These are phyloP conservation scores for Eristalinus aeneus DNA, from an alignment of 2,888 invertebrate genomes.

Conservation along the genomic window DNA sequence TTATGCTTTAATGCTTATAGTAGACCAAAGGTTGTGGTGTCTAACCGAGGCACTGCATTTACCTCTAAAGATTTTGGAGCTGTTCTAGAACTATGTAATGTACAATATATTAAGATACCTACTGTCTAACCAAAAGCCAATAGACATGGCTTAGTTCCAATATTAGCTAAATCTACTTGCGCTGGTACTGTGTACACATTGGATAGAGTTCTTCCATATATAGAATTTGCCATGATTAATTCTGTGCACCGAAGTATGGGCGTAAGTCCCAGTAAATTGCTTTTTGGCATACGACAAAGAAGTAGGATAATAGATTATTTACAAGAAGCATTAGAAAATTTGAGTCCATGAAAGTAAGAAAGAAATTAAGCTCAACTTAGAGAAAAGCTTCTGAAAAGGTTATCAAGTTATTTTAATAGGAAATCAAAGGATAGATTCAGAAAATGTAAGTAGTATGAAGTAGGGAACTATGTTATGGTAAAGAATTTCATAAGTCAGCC, in stretches of 20 bases:
- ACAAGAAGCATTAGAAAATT: not conserved
- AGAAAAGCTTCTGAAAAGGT: too few species aligned
- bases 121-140: constrained; percentile 70
- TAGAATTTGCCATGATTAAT: not conserved
- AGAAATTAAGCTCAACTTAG: too few species aligned
- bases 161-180: constrained; percentile 45
- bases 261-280: not conserved
- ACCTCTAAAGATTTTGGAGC: constrained; percentile 4
- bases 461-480: too few species aligned
- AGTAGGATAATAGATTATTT: not conserved
- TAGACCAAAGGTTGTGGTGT: constrained; percentile 1
- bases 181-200: constrained; percentile 12
- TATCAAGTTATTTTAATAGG: too few species aligned
- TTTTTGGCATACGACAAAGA: not conserved
- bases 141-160: constrained; percentile 65
- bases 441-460: too few species aligned
- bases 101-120: constrained; percentile 59
- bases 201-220: too few species aligned
- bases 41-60: constrained; percentile 15
- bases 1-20: constrained; percentile 1
- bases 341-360: not conserved
- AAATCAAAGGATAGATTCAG: too few species aligned
- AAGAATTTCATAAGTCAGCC: too few species aligned
- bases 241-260: not conserved
- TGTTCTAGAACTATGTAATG: not conserved